Evolutionary conservation across 2,113 vertebrate species (phyloP).

Genomic region (Cromileptes altivelis): DNA sequence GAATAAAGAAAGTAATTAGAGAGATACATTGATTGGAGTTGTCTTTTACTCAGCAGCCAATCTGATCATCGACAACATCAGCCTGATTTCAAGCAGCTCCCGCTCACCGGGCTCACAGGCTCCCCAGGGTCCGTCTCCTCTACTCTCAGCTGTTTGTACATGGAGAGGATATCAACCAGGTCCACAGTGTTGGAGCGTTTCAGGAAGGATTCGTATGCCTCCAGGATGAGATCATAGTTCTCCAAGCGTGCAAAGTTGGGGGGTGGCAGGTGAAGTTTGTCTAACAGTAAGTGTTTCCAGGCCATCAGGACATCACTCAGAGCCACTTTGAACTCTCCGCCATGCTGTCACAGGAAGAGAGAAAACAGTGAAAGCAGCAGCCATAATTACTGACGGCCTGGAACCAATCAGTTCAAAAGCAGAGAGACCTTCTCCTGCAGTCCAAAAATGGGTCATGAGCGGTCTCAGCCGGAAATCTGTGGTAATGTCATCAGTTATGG

Average conservation of each 20-base stretch:
- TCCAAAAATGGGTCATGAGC: conserved; percentile 50
- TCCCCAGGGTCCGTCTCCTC: conserved; percentile 79
- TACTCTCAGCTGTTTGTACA: conserved; percentile 80
- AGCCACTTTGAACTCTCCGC: conserved; percentile 88
- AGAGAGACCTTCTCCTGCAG: conserved; percentile 29
- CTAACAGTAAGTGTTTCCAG: conserved; percentile 92
- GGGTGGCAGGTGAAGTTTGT: conserved; percentile 88
- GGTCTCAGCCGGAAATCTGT: conserved; percentile 54
- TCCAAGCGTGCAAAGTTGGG: conserved; percentile 79
- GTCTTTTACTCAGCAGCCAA: conserved; percentile 33
- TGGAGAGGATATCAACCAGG: conserved; percentile 89
- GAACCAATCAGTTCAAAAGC: conserved; percentile 66
- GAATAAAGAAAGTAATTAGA: conserved; percentile 32
- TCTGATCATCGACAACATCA: conserved; percentile 30
- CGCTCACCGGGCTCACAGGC: conserved; percentile 88
- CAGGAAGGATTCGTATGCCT: conserved; percentile 89
- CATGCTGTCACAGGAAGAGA: conserved; percentile 80
- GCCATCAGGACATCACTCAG: conserved; percentile 92
- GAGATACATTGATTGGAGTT: conserved; percentile 11
- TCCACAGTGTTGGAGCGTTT: conserved; percentile 91
- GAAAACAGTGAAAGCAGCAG: conserved; percentile 59
- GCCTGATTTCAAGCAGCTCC: conserved; percentile 36
- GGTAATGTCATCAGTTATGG: conserved; percentile 66
- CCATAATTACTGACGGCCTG: conserved; percentile 61
- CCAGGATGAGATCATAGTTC: conserved; percentile 87